A percentile compares a stretch with the other conserved stretches of the same genome.
phyloP scores from a whole-genome alignment of 2,888 invertebrate species.

The Vanessa cardui region DNA sequence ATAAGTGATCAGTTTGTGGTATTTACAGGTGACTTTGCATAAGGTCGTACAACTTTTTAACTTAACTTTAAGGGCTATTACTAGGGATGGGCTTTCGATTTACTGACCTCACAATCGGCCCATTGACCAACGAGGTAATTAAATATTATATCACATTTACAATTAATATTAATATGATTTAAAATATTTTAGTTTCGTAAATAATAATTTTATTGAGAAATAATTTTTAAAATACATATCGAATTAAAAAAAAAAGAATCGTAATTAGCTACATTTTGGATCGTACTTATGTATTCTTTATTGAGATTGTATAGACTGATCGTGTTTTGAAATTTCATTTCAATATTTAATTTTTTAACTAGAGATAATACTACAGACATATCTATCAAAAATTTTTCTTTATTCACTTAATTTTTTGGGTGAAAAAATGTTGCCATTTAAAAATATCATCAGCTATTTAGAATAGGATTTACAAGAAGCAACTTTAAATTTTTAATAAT shows the following conservation, averaged over 20 bases:
- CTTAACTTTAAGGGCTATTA: no score
- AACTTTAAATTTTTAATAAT: neutral
- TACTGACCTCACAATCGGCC: no score
- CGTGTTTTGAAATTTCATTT: neutral
- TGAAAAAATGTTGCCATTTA: neutral
- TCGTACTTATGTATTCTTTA: conserved; percentile 1
- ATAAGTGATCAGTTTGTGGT: no score
- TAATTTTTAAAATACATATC: neutral
- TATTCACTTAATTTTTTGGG: neutral
- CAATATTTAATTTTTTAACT: neutral
- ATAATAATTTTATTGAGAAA: neutral
- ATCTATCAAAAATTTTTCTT: neutral
- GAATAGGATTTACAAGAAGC: neutral
- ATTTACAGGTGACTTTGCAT: no score
- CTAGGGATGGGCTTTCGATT: no score
- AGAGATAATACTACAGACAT: no score
- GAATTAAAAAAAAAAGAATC: neutral
- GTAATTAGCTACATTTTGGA: no score
- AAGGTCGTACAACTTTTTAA: no score
- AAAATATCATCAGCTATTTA: neutral
- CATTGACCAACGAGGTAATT: no score
- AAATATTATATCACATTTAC: no score
- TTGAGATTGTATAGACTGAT: conserved; percentile 8
- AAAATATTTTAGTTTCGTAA: no score
- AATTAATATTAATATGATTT: no score